These are phyloP conservation scores for Centropus unirufus DNA, from an alignment of 2,113 vertebrate species.

Conservation along the genomic window DNA sequence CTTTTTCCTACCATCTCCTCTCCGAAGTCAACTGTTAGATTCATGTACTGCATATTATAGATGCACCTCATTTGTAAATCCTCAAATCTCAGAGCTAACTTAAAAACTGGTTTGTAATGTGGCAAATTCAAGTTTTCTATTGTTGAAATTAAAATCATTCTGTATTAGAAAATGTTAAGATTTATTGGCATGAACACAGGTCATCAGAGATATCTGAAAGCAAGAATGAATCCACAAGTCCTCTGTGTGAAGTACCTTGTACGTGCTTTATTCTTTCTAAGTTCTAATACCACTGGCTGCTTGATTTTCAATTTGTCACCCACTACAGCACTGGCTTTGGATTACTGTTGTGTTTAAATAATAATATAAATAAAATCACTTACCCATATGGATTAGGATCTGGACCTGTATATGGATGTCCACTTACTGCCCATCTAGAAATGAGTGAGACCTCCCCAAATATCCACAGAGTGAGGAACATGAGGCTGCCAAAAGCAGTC, in stretches of 20 bases:
- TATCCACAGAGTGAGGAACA: slow-evolving; percentile 77
- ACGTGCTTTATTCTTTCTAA: not conserved
- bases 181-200: not conserved
- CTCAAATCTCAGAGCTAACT: not conserved
- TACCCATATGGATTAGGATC: slow-evolving; percentile 79
- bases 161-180: not conserved
- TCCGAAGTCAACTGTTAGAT: not conserved
- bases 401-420: slow-evolving; percentile 74
- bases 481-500: slow-evolving; percentile 71
- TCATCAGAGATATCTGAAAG: not conserved
- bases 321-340: not conserved
- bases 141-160: not conserved
- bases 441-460: slow-evolving; percentile 79
- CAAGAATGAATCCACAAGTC: not conserved
- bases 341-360: not conserved
- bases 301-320: not conserved
- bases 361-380: not conserved
- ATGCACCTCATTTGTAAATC: not conserved
- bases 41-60: not conserved
- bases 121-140: not conserved
- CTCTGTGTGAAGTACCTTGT: not conserved
- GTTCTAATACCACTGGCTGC: not conserved
- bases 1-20: not conserved
- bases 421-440: slow-evolving; percentile 80
- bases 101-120: not conserved